phyloP scores from a whole-genome alignment of 1,140 invertebrate genomes.

The Lepidostoma basale region DNA sequence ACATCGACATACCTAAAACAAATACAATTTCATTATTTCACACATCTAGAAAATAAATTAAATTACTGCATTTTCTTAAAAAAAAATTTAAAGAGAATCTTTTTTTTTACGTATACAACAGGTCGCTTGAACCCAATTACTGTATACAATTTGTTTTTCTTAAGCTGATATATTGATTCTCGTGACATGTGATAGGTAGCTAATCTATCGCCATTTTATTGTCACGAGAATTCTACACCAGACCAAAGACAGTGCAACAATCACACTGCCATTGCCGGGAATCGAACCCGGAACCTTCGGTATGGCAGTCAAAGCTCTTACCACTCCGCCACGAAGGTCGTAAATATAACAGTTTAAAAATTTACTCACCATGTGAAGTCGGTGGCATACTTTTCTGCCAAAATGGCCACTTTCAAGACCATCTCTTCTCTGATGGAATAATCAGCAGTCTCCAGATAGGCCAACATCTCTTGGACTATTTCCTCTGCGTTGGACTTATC shows the following conservation, averaged over 20 bases:
- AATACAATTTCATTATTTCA: conserved; percentile 15
- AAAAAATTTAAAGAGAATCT: background rate
- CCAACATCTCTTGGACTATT: conserved; percentile 99
- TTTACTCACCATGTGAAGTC: conserved; percentile 93
- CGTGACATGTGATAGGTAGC: too few relatives aligned
- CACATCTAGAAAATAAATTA: background rate
- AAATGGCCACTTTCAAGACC: conserved; percentile 99
- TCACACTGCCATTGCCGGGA: too few relatives aligned
- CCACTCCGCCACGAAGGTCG: too few relatives aligned
- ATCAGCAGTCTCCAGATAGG: conserved; percentile 98
- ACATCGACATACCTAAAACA: conserved; percentile 84
- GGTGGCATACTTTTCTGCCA: conserved; percentile 99
- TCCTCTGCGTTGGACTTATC: conserved; percentile 99
- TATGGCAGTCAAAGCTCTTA: too few relatives aligned
- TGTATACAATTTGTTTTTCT: too few relatives aligned
- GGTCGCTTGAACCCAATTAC: too few relatives aligned
- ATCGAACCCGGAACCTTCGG: too few relatives aligned
- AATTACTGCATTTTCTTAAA: background rate
- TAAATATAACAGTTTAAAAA: background rate
- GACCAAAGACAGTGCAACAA: too few relatives aligned
- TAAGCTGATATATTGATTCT: too few relatives aligned
- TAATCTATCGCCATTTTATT: too few relatives aligned
- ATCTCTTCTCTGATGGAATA: conserved; percentile 99
- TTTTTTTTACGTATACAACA: too few relatives aligned
- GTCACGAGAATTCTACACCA: too few relatives aligned